Evolutionary conservation across 2,888 invertebrate species (phyloP).

Genomic region (Allygus modestus): DNA sequence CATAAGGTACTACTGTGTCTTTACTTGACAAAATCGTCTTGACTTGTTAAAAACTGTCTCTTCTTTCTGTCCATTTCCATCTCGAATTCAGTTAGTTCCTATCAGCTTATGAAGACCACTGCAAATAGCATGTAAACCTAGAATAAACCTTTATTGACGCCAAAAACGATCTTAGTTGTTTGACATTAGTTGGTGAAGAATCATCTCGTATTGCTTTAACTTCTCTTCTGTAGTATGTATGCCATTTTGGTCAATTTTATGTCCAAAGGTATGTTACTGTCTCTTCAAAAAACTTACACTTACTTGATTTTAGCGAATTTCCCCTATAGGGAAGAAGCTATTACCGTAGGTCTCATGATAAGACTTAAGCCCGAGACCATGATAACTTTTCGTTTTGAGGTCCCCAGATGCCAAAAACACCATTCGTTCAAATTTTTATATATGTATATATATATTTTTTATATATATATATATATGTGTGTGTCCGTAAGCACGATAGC

Average conservation of each 20-base stretch:
- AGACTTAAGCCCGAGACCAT: too few relatives aligned
- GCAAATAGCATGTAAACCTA: neutral
- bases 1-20: conserved; percentile 12
- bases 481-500: too few relatives aligned
- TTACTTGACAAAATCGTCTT: conserved; percentile 2
- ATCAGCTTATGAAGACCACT: neutral
- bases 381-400: too few relatives aligned
- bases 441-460: too few relatives aligned
- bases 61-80: conserved; percentile 33
- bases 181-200: neutral
- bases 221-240: conserved; percentile 26
- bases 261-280: conserved; percentile 35
- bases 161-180: too few relatives aligned
- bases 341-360: too few relatives aligned
- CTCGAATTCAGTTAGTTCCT: conserved; percentile 9
- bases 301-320: conserved; percentile 20
- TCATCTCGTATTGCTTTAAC: neutral
- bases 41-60: too few relatives aligned
- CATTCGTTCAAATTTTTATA: too few relatives aligned
- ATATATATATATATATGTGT: too few relatives aligned
- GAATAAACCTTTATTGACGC: conserved; percentile 3
- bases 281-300: conserved; percentile 33
- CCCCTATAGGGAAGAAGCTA: too few relatives aligned
- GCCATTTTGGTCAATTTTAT: conserved; percentile 33
- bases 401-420: too few relatives aligned